Conservation (phyloP, 2,888 invertebrate species). For the Thymelicus acteon region DNA sequence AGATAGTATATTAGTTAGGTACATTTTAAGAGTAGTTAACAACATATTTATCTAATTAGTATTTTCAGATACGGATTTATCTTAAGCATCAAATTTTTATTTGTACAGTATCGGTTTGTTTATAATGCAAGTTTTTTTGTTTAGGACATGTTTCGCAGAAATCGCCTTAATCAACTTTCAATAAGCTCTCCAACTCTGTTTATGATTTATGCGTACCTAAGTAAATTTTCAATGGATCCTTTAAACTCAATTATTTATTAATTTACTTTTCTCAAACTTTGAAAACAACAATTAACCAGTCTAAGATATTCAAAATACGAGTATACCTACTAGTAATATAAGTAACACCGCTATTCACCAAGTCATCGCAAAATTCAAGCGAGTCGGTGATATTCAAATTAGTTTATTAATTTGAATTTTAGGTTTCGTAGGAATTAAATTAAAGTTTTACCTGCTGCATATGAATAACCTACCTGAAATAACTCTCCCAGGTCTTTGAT, state of each 20-base stretch:
- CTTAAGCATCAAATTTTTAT: too few species aligned
- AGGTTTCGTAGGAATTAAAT: background rate
- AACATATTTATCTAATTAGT: too few species aligned
- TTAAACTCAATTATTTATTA: background rate
- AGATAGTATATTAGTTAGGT: too few species aligned
- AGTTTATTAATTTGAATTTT: background rate
- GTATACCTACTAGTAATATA: background rate
- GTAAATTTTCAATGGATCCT: too few species aligned
- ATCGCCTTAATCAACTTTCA: too few species aligned
- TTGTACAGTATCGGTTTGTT: too few species aligned
- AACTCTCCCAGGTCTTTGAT: slow-evolving; percentile 89
- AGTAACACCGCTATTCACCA: background rate
- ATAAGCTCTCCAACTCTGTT: too few species aligned
- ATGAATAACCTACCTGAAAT: slow-evolving; percentile 78
- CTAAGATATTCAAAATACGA: background rate
- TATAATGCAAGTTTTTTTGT: too few species aligned
- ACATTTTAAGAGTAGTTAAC: too few species aligned
- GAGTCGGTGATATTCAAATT: background rate
- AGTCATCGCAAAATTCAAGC: background rate
- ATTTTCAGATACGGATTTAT: too few species aligned
- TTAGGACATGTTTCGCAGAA: too few species aligned
- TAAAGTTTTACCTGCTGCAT: slow-evolving; percentile 14
- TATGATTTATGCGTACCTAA: too few species aligned
- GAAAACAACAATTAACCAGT: background rate
- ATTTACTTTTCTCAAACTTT: background rate